Evolutionary conservation across 2,888 invertebrate species (phyloP), one percentile per base, ranked within the genome.

Genomic region (Phragmatobia fuliginosa): DNA sequence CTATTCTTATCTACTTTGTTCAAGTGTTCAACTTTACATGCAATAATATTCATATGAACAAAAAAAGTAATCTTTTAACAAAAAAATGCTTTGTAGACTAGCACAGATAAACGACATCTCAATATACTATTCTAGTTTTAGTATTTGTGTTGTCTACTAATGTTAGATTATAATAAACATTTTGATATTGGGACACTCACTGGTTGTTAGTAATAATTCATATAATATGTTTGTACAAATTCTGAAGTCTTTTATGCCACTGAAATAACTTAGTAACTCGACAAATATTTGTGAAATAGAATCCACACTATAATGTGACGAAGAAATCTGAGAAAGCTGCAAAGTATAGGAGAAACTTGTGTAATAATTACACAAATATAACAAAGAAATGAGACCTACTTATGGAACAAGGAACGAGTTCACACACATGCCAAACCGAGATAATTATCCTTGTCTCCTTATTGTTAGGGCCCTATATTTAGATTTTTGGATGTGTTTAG

Each of bases 51-150:
- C 75, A 71, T 65, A 6, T 74, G 41, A 61, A 49, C 45, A n/a
- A 49, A 49, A 38, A 45, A 49, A 32, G 67, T 49, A 11, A 45
- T 49, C 32, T 31, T 31, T 59, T 68, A 41, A 28, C 68, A 70
- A 41, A 18, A 67, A 81, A 81, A 80, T 81, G 78, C 78, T 71
- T 72, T 67, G 59, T 67, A 52, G 73, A 81, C 74, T 80, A 81
- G 81, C 52, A 72, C 62, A 16, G 66, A 68, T 61, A 76, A 75
- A 69, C 65, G 21, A 66, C 70, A 71, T 74, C 64, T 73, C 74
- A 66, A 41, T 71, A 62, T 21, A 68, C 58, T 79, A 76, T 65
- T 38, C 62, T 72, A 74, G 67, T 71, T 77, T 66, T 68, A 77
- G 62, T 73, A 71, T 66, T 70, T 71, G 38, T 71, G 67, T 71